Conservation (phyloP, 2,797 vertebrate species). For the Nyctalus aviator region DNA sequence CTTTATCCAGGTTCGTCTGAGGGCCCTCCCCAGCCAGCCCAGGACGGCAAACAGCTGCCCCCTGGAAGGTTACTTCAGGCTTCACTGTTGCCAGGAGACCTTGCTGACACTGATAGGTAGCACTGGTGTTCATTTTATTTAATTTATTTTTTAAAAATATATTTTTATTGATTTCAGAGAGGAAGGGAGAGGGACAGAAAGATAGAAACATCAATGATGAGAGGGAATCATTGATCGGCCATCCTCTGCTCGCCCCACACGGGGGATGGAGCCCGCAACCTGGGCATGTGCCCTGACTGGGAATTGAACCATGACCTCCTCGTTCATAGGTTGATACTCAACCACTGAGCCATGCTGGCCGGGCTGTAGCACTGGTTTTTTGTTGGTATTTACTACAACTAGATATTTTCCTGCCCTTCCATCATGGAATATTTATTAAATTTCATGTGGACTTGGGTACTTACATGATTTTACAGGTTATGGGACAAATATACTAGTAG, state of each 20-base stretch:
- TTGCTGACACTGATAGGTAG: slow-evolving; percentile 73
- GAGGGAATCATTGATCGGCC: no score
- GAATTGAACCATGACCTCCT: no score
- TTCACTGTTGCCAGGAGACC: slow-evolving; percentile 64
- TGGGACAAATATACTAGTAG: slow-evolving; percentile 43
- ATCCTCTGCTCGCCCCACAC: no score
- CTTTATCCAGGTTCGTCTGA: neutral
- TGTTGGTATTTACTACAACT: slow-evolving; percentile 69
- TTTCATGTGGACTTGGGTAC: slow-evolving; percentile 51
- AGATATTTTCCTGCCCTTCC: slow-evolving; percentile 61
- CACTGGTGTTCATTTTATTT: slow-evolving; percentile 57
- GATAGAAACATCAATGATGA: no score
- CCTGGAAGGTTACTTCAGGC: neutral
- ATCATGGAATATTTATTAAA: slow-evolving; percentile 73
- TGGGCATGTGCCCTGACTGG: no score
- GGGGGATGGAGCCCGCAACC: no score
- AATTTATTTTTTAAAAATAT: no score
- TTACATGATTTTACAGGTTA: slow-evolving; percentile 67
- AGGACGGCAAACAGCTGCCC: neutral
- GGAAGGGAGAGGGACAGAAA: no score
- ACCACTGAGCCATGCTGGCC: no score
- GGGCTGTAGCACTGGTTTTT: slow-evolving; percentile 66
- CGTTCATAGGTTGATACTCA: no score
- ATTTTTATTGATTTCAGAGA: no score
- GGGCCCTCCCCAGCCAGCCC: neutral